phyloP scores from a whole-genome alignment of 2,888 invertebrate genomes.

The Blera fallax region DNA sequence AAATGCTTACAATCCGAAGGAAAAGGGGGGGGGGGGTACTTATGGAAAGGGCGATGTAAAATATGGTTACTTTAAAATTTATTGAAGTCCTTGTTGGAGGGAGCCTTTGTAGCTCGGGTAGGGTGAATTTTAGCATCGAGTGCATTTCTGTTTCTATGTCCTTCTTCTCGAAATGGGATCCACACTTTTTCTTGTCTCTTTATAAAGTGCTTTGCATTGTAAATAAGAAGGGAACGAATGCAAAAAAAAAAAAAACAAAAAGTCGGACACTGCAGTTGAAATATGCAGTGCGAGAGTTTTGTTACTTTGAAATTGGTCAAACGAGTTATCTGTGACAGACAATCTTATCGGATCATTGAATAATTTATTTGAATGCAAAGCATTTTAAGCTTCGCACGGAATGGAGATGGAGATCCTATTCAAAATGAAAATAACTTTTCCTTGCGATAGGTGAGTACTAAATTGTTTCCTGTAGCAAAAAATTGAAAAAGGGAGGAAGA shows the following conservation, averaged over 20 bases:
- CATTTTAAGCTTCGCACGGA: neutral
- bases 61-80: slow-evolving; percentile 64
- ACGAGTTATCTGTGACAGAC: slow-evolving; percentile 41
- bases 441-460: neutral
- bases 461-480: too few relatives aligned
- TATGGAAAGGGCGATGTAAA: slow-evolving; percentile 10
- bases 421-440: neutral
- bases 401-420: neutral
- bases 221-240: neutral
- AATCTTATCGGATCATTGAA: slow-evolving; percentile 39
- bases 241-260: neutral
- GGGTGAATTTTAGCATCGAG: neutral
- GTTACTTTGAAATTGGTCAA: slow-evolving; percentile 40
- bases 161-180: neutral
- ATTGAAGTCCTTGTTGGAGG: slow-evolving; percentile 42
- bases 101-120: neutral
- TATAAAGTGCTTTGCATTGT: slow-evolving; percentile 19
- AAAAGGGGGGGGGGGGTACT: neutral
- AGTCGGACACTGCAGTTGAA: slow-evolving; percentile 10
- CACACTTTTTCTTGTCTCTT: neutral
- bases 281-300: slow-evolving; percentile 19
- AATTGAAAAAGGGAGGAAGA: too few relatives aligned
- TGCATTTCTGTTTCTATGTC: slow-evolving; percentile 23
- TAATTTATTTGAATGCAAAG: slow-evolving; percentile 30
- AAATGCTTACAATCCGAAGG: neutral